These are phyloP conservation scores for Thaumatotibia leucotreta DNA, from an alignment of 1,140 invertebrate species.

Conservation along the genomic window DNA sequence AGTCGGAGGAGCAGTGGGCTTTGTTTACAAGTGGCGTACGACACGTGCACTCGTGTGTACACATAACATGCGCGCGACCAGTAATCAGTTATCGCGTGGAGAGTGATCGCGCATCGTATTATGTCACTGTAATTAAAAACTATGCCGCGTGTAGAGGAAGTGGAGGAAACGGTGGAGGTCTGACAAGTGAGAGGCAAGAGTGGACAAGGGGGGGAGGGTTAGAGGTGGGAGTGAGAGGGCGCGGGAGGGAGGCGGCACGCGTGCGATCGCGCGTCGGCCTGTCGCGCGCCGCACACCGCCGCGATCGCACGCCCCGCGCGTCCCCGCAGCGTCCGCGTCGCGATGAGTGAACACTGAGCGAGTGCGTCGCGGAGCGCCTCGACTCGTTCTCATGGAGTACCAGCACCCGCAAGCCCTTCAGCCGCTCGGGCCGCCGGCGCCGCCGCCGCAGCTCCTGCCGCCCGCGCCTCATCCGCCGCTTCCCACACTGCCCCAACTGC, in stretches of 20 bases:
- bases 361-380: conserved; percentile 33
- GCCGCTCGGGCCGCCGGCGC: conserved; percentile 58
- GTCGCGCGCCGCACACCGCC: conserved; percentile 37
- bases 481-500: conserved; percentile 63
- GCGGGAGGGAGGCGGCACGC: conserved; percentile 23
- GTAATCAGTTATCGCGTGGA: conserved; percentile 53
- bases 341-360: conserved; percentile 60
- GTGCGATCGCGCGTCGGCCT: conserved; percentile 22
- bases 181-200: conserved; percentile 12
- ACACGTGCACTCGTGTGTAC: conserved; percentile 43
- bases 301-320: conserved; percentile 50
- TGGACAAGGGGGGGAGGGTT: conserved; percentile 14
- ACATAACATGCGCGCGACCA: conserved; percentile 31
- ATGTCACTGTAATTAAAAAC: conserved; percentile 55
- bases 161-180: conserved; percentile 14
- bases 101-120: conserved; percentile 50
- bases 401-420: conserved; percentile 49
- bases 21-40: conserved; percentile 39
- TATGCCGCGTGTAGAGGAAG: conserved; percentile 29
- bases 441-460: conserved; percentile 51
- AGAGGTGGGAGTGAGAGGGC: conserved; percentile 24
- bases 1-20: conserved; percentile 19
- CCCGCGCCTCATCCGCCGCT: conserved; percentile 55
- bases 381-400: conserved; percentile 52
- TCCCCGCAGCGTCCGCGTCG: conserved; percentile 37